Evolutionary conservation across 1,140 invertebrate species (phyloP).

Genomic region (Ceratina japonica): DNA sequence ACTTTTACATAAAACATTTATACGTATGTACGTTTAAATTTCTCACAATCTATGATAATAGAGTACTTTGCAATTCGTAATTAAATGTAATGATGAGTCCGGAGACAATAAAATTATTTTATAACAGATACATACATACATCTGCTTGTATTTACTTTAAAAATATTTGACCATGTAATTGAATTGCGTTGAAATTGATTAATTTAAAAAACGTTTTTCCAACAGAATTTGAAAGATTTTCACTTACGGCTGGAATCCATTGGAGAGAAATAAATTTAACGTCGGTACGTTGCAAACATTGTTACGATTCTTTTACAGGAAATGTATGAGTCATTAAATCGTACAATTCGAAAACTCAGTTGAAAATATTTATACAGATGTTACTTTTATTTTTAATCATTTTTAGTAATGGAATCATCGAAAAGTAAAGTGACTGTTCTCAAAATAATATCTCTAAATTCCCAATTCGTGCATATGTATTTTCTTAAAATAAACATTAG

Average conservation of each 20-base stretch:
- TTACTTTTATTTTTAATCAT: background rate
- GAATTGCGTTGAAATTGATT: background rate
- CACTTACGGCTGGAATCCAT: background rate
- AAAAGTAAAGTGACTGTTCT: too few relatives aligned
- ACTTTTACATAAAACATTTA: too few relatives aligned
- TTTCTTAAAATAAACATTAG: background rate
- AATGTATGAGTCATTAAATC: conserved; percentile 19
- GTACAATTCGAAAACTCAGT: background rate
- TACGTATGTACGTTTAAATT: too few relatives aligned
- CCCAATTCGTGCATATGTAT: too few relatives aligned
- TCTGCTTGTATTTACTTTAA: background rate
- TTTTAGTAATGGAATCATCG: too few relatives aligned
- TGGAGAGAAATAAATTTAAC: conserved; percentile 9
- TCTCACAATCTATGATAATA: too few relatives aligned
- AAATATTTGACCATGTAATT: background rate
- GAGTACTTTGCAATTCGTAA: too few relatives aligned
- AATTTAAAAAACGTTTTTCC: background rate
- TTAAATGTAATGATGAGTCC: too few relatives aligned
- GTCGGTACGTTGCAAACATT: background rate
- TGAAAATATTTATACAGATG: background rate
- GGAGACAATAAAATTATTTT: too few relatives aligned
- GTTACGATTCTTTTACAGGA: conserved; percentile 19
- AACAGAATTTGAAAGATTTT: conserved; percentile 5
- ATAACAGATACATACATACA: too few relatives aligned
- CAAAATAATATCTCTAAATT: too few relatives aligned